Evolutionary conservation across 2,888 invertebrate genomes (phyloP), one percentile per base, ranked within the genome.

Genomic region (Epinotia bilunana): DNA sequence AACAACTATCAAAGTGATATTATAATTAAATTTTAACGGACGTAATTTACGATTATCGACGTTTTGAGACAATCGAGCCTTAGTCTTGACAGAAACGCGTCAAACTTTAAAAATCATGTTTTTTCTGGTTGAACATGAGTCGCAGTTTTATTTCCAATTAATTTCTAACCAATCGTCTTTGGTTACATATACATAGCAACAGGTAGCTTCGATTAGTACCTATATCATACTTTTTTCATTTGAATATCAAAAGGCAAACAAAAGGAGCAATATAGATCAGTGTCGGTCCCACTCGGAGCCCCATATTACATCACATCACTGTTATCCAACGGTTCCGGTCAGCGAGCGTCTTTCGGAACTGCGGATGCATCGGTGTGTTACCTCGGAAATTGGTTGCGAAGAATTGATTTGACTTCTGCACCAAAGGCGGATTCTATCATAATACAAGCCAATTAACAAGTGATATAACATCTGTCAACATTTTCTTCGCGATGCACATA

Each of bases 291-390:
- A 63, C 55, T 63, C 58, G 57, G 63, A 68, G 43, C 68, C 74
- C 55, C 39, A 53, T 68, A 64, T 74, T 74, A 74, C 63, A 58
- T 74, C 63, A 74, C 68, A 4, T 53, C 60, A 67, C 64, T 18
- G 73, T 69, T 74, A 70, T 70, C 5, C 69, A 74, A 74, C 63
- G 33, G 74, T 74, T 74, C 74, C 69, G 74, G 69, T 70, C 74
- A 69, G 49, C 39, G 58, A 16, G 13, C 69, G 60, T 69, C 57
- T 73, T 74, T 74, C 69, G 74, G 74, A 60, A 53, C 69, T 69
- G n/a, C 61, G 73, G 58, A 62, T 33, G 63, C 49, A 16, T n/a
- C 62, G 46, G 33, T 63, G 49, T 61, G 39, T 57, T 63, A 53
- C 33, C n/a, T 43, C 16, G 33, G 33, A 65, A 72, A 60, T 60